Evolutionary conservation across 2,797 vertebrate genomes (phyloP).

Genomic region (Darevskia mixta): DNA sequence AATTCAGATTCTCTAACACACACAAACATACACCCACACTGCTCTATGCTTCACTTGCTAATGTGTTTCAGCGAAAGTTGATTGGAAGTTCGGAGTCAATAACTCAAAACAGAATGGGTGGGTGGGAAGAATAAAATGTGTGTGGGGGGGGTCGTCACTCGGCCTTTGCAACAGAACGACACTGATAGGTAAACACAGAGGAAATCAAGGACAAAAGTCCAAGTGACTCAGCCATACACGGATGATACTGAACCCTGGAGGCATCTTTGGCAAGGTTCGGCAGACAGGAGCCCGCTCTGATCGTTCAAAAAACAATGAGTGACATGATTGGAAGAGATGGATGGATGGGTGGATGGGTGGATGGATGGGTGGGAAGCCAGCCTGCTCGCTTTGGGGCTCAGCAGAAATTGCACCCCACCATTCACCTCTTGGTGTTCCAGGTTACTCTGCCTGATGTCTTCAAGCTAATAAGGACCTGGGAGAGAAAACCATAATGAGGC

Average conservation of each 20-base stretch:
- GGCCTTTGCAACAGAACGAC: not conserved
- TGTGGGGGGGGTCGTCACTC: accelerated
- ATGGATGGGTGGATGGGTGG: no score
- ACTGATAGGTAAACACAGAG: not conserved
- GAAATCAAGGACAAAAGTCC: not conserved
- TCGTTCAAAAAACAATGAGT: not conserved
- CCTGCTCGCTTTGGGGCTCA: not conserved
- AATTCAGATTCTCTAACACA: not conserved
- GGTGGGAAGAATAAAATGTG: no score
- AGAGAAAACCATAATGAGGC: not conserved
- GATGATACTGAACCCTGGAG: no score
- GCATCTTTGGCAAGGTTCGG: no score
- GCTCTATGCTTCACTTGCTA: not conserved
- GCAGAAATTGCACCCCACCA: not conserved
- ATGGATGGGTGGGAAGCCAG: not conserved
- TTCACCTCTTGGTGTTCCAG: not conserved
- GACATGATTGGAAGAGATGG: not conserved
- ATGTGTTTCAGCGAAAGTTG: not conserved
- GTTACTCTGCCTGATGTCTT: no score
- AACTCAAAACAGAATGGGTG: not conserved
- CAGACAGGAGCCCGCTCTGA: no score
- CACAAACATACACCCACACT: no score
- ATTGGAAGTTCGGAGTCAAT: no score
- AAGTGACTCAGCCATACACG: not conserved
- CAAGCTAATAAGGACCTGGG: not conserved